Conservation (phyloP, 2,888 invertebrate genomes). For the Acleris sparsana region DNA sequence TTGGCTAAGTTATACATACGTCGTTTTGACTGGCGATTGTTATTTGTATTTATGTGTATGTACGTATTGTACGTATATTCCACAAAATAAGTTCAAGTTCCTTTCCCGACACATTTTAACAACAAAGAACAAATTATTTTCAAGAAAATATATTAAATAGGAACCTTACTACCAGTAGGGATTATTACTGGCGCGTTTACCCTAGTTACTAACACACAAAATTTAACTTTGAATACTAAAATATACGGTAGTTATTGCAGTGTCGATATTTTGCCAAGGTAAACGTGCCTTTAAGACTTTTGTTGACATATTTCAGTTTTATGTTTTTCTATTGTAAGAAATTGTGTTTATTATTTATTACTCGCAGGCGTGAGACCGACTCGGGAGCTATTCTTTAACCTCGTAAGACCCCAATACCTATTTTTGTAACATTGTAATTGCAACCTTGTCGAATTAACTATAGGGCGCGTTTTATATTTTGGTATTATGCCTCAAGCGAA, state of each 20-base stretch:
- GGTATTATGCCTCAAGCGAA: no score
- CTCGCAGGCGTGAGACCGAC: conserved; percentile 28
- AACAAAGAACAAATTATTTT: conserved; percentile 34
- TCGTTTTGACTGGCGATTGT: no score
- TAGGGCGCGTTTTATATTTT: no score
- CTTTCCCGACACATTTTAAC: conserved; percentile 17
- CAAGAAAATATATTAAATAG: conserved; percentile 34
- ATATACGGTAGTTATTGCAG: not conserved
- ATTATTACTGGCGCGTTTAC: conserved; percentile 30
- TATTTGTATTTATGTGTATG: no score
- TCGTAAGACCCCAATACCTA: no score
- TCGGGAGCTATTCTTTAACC: not conserved
- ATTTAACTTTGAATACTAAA: not conserved
- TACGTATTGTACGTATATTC: not conserved
- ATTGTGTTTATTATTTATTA: conserved; percentile 38
- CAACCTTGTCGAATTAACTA: no score
- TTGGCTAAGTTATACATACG: no score
- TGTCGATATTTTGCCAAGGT: conserved; percentile 4
- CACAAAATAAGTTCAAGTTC: not conserved
- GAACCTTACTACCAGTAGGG: conserved; percentile 32
- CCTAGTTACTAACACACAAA: not conserved
- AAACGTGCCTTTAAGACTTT: conserved; percentile 32
- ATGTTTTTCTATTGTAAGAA: conserved; percentile 38
- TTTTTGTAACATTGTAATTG: no score
- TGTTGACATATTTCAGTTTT: conserved; percentile 38